A percentile compares a stretch with the other conserved stretches of the same genome.
These are phyloP conservation scores for Mamestra configurata DNA, from an alignment of 1,140 invertebrate genomes.

Conservation along the genomic window DNA sequence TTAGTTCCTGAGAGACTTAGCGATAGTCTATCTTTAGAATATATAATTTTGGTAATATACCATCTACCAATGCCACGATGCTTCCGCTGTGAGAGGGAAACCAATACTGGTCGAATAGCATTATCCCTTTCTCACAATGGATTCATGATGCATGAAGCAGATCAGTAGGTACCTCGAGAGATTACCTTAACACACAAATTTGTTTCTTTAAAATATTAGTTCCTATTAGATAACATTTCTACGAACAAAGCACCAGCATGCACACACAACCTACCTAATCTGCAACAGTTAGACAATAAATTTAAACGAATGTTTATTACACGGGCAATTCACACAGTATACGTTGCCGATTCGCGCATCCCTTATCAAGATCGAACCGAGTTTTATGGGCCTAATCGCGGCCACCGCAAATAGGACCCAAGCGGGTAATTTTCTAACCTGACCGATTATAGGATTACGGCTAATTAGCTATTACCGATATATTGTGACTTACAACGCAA, in stretches of 20 bases:
- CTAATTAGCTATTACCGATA: conserved; percentile 87
- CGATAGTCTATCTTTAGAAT: no score
- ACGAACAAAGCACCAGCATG: conserved; percentile 5
- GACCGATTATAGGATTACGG: conserved; percentile 84
- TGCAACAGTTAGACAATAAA: conserved; percentile 50
- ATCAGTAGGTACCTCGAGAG: no score
- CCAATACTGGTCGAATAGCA: no score
- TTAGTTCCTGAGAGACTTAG: no score
- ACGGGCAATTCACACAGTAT: conserved; percentile 50
- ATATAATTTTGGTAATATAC: no score
- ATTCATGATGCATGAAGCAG: no score
- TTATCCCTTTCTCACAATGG: no score
- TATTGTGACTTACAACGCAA: conserved; percentile 70
- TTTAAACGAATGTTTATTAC: conserved; percentile 54
- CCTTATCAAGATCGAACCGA: conserved; percentile 85
- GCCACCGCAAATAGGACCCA: conserved; percentile 81
- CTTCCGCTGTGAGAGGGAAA: no score
- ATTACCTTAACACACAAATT: no score
- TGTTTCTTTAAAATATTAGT: no score
- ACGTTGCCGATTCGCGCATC: conserved; percentile 77
- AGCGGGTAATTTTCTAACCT: conserved; percentile 83
- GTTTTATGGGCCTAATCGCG: conserved; percentile 86
- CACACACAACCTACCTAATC: conserved; percentile 29
- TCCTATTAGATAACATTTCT: not conserved
- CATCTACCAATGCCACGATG: no score